These are phyloP conservation scores for Littorina saxatilis DNA, from an alignment of 1,140 invertebrate species.

Conservation along the genomic window DNA sequence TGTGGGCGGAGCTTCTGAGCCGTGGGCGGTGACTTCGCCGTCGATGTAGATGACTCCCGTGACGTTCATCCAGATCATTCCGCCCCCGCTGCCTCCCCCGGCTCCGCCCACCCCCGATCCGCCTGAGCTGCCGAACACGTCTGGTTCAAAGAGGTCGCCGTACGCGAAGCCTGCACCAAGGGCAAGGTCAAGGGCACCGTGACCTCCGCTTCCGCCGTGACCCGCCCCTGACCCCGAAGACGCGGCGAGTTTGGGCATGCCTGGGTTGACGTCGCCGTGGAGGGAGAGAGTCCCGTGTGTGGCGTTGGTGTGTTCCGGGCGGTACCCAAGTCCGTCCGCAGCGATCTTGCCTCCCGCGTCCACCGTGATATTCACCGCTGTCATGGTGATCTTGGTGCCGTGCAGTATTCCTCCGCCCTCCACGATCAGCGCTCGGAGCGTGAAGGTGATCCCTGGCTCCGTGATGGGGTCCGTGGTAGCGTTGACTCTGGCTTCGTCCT, in stretches of 20 bases:
- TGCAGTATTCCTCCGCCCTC: conserved; percentile 65
- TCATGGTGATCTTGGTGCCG: conserved; percentile 59
- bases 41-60: conserved; percentile 63
- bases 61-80: conserved; percentile 67
- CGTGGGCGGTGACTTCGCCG: conserved; percentile 63
- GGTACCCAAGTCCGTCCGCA: conserved; percentile 62
- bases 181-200: conserved; percentile 37
- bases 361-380: conserved; percentile 61
- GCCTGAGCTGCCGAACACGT: conserved; percentile 60
- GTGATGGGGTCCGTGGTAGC: conserved; percentile 62
- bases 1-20: conserved; percentile 46
- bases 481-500: conserved; percentile 61
- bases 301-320: conserved; percentile 49
- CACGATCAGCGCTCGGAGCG: conserved; percentile 50
- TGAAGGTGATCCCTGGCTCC: conserved; percentile 60
- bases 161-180: conserved; percentile 57
- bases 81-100: conserved; percentile 59
- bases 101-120: conserved; percentile 43
- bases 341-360: conserved; percentile 61
- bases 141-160: conserved; percentile 66
- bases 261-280: conserved; percentile 62
- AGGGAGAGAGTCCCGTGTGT: conserved; percentile 54
- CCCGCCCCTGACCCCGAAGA: conserved; percentile 58
- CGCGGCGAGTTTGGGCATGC: conserved; percentile 42
- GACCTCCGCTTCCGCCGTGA: conserved; percentile 60